Evolutionary conservation across 2,888 invertebrate genomes (phyloP).

Genomic region (Drosophila melanocephala): DNA sequence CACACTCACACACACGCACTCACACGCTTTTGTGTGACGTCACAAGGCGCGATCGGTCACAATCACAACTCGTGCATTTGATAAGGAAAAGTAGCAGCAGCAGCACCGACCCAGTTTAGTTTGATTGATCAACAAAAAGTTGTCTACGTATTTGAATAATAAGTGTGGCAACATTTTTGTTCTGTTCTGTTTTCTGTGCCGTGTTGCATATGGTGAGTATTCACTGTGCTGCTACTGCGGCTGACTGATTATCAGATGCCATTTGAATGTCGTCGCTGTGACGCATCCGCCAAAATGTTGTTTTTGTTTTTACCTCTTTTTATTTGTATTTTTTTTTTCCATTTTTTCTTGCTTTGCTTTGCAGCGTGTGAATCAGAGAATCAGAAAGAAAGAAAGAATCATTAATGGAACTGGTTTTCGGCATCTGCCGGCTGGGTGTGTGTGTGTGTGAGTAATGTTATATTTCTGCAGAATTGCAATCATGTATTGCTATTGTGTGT

Average conservation of each 20-base stretch:
- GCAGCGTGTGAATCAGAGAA: constrained; percentile 58
- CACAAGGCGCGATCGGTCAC: constrained; percentile 53
- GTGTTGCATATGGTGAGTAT: background rate
- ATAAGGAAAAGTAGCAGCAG: constrained; percentile 35
- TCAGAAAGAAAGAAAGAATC: constrained; percentile 54
- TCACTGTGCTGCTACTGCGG: constrained; percentile 2
- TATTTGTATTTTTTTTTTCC: background rate
- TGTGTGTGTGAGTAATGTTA: constrained; percentile 34
- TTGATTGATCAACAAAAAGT: constrained; percentile 41
- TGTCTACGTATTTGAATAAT: background rate
- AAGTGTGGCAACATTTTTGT: background rate
- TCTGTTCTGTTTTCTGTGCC: background rate
- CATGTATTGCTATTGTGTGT: constrained; percentile 48
- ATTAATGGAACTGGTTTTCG: constrained; percentile 50
- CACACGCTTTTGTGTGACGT: constrained; percentile 48
- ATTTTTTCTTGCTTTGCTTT: constrained; percentile 18
- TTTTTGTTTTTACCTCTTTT: constrained; percentile 11
- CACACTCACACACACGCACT: constrained; percentile 9
- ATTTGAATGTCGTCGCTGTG: constrained; percentile 45
- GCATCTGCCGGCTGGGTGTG: background rate
- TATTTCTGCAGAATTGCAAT: constrained; percentile 23
- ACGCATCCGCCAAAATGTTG: constrained; percentile 45
- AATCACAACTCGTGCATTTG: constrained; percentile 58
- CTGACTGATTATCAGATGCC: constrained; percentile 22
- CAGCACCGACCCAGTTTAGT: constrained; percentile 18